A percentile compares a stretch with the other conserved stretches of the same genome.
These are phyloP conservation scores for Natrix natrix DNA, from an alignment of 2,797 vertebrate genomes.

Conservation along the genomic window DNA sequence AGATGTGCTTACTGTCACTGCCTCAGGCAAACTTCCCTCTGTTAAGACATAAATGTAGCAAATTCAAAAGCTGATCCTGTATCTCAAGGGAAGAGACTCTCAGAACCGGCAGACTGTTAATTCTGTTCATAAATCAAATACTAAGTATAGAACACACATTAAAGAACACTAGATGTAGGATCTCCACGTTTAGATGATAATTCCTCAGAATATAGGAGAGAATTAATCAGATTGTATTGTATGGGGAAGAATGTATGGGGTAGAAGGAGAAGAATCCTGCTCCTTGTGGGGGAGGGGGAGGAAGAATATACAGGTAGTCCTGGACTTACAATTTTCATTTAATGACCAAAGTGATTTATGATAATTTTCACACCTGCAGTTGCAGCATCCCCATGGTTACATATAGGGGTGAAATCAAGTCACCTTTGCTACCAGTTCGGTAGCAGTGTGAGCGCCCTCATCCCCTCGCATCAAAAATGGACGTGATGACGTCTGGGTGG, in stretches of 20 bases:
- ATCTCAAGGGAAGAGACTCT: neutral
- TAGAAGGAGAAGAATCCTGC: neutral
- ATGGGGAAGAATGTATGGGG: neutral
- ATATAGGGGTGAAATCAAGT: neutral
- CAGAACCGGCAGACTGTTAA: neutral
- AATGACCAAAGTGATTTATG: neutral
- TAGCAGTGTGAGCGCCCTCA: too few species aligned
- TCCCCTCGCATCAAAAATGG: too few species aligned
- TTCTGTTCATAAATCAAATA: neutral
- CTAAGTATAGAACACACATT: neutral
- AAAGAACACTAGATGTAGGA: neutral
- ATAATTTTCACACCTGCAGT: neutral
- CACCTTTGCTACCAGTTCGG: too few species aligned
- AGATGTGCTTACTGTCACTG: conserved; percentile 83
- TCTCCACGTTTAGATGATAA: neutral
- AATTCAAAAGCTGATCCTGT: conserved; percentile 23
- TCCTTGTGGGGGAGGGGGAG: neutral
- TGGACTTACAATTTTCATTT: neutral
- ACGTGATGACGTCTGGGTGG: too few species aligned
- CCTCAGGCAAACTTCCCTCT: conserved; percentile 77
- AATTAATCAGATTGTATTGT: neutral
- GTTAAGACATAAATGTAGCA: conserved; percentile 57
- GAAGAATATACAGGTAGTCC: neutral
- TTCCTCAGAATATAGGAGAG: neutral
- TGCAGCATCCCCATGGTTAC: neutral